Evolutionary conservation across 2,113 vertebrate species (phyloP).

Genomic region (Forbesichthys papilliferus): DNA sequence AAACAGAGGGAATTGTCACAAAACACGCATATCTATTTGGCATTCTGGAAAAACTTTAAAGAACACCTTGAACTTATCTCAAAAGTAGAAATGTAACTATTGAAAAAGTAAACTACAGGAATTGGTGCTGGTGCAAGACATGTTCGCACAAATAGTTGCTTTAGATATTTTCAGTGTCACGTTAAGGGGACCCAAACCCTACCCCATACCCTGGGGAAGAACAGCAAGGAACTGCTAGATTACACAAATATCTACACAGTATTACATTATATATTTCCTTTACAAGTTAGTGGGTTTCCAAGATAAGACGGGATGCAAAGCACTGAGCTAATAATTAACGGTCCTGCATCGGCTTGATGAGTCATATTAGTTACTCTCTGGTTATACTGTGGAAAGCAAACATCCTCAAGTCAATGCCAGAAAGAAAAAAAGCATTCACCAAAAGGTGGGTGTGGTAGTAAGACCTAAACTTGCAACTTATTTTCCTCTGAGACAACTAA

Average conservation of each 20-base stretch:
- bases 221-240: too few relatives aligned
- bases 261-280: neutral
- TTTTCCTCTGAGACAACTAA: neutral
- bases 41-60: too few relatives aligned
- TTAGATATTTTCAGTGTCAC: too few relatives aligned
- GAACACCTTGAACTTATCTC: too few relatives aligned
- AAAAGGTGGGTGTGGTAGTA: conserved; percentile 33
- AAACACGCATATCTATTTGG: too few relatives aligned
- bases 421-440: conserved; percentile 12
- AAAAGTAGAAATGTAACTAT: too few relatives aligned
- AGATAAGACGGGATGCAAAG: conserved; percentile 26
- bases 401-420: conserved; percentile 11
- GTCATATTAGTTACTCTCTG: conserved; percentile 32
- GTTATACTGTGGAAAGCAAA: conserved; percentile 9
- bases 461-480: conserved; percentile 17
- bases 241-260: neutral
- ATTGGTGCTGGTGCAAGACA: too few relatives aligned
- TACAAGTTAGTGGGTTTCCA: neutral
- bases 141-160: too few relatives aligned
- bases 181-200: too few relatives aligned
- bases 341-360: conserved; percentile 34
- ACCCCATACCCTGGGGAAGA: too few relatives aligned
- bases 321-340: conserved; percentile 57
- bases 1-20: too few relatives aligned
- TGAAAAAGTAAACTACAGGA: too few relatives aligned